phyloP scores from a whole-genome alignment of 2,888 invertebrate species.

The Drosophila acutilabella region DNA sequence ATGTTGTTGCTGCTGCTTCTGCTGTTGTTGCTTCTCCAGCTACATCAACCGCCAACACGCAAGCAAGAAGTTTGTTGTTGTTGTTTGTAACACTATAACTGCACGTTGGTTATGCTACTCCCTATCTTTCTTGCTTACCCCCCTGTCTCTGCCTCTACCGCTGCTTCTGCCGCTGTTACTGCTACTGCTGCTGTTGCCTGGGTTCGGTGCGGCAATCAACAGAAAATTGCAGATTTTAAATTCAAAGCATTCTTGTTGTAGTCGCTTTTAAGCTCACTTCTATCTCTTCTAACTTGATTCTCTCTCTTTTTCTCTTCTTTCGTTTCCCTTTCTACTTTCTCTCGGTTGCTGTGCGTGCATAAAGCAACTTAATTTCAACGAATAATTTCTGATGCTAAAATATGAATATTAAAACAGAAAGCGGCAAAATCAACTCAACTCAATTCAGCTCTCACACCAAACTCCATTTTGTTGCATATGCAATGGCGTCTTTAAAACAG shows the following conservation, averaged over 20 bases:
- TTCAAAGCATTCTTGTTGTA: conserved; percentile 76
- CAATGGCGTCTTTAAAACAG: conserved; percentile 33
- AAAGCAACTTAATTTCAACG: conserved; percentile 75
- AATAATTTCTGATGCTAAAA: conserved; percentile 79
- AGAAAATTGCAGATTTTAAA: conserved; percentile 82
- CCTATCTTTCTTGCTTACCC: background rate
- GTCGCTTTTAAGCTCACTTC: conserved; percentile 68
- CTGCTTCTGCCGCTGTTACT: background rate
- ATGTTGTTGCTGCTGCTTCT: conserved; percentile 65
- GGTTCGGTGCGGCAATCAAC: conserved; percentile 75
- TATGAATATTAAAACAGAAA: conserved; percentile 80
- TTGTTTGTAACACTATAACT: conserved; percentile 69
- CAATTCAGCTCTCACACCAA: background rate
- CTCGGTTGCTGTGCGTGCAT: conserved; percentile 55
- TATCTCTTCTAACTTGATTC: conserved; percentile 15
- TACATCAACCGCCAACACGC: conserved; percentile 71
- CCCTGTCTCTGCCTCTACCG: background rate
- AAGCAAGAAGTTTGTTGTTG: conserved; percentile 59
- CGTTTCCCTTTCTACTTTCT: background rate
- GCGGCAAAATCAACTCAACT: conserved; percentile 43
- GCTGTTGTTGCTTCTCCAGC: conserved; percentile 29
- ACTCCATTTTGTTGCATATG: conserved; percentile 53
- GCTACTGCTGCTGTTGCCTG: conserved; percentile 28
- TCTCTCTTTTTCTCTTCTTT: background rate
- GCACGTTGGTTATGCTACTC: conserved; percentile 49